These are phyloP conservation scores for Egretta garzetta DNA, from an alignment of 2,113 vertebrate species.

Conservation along the genomic window DNA sequence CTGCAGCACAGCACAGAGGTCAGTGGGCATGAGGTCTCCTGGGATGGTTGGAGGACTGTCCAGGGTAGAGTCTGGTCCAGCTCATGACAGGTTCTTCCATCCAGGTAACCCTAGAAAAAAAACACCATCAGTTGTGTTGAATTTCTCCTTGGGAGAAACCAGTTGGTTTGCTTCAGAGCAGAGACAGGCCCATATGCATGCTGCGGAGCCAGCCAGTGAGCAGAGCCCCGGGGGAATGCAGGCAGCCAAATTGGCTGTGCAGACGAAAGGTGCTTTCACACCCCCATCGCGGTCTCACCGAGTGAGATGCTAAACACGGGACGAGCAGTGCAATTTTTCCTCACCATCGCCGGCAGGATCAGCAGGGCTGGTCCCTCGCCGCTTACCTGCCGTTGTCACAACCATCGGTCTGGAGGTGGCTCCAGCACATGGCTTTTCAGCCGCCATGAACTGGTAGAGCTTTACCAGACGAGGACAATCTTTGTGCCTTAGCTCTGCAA, in stretches of 20 bases:
- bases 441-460: rapidly evolving
- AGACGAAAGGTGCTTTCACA: not conserved
- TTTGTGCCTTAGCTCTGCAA: not conserved
- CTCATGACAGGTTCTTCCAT: not conserved
- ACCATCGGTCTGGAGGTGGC: not conserved
- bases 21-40: not conserved
- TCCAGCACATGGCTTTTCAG: not conserved
- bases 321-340: not conserved
- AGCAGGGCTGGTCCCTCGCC: rapidly evolving
- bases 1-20: not conserved
- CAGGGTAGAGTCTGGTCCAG: not conserved
- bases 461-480: not conserved
- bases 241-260: constrained; percentile 33
- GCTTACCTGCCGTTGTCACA: not conserved
- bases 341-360: not conserved
- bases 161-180: constrained; percentile 42
- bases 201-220: not conserved
- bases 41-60: not conserved
- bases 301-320: not conserved
- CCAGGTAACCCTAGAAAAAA: not conserved
- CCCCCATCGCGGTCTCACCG: not conserved
- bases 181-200: constrained; percentile 68
- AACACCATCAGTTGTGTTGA: rapidly evolving
- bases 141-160: constrained; percentile 32
- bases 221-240: not conserved